Evolutionary conservation across 92 coral and sea anemone genomes (phyloP), one percentile per base, ranked within the genome.

Genomic region (Porites evermanni): DNA sequence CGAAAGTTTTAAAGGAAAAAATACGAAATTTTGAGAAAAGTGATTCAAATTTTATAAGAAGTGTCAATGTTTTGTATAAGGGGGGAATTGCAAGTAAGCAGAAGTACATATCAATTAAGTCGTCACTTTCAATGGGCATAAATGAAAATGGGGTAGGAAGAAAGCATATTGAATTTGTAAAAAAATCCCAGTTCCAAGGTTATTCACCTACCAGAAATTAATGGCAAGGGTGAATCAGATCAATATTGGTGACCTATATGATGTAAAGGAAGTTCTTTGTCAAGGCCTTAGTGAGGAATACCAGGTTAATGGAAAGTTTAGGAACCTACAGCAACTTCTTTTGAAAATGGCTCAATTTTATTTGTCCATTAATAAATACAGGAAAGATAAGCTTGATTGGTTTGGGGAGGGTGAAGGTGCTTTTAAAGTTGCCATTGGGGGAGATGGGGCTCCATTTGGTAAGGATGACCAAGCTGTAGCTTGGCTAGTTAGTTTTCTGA

Each of bases 401-500:
- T 54, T 76, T 76, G 80, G 80, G 63, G 56, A 76, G 67, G 64
- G 56, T 3, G 80, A 54, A 56, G 80, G 80, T 13, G 20, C 80
- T 21, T 76, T 76, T 17, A 76, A 56, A 58, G 80, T 76, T 54
- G 83, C 93, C 63, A 52, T 89, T 56, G 86, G 92, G 50, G 89
- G 89, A 12, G 89, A 89, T 74, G 88, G 80, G 50, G 80, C 90
- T 29, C 91, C 89, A 21, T 91, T 91, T 14, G 91, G 94, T 20
- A 88, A 91, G 61, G 94, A 91, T 26, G 89, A 89, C 21, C 89
- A 83, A 50, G 92, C 93, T 26, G 83, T 90, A 11, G 82, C 93
- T 4, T 90, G 93, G 88, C 87, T 87, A 19, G 77, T 93, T 19
- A 87, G 91, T 21, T 93, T 86, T 60, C 58, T 84, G 7, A 90